phyloP scores from a whole-genome alignment of 2,113 vertebrate species.

The Anarrhichthys ocellatus region DNA sequence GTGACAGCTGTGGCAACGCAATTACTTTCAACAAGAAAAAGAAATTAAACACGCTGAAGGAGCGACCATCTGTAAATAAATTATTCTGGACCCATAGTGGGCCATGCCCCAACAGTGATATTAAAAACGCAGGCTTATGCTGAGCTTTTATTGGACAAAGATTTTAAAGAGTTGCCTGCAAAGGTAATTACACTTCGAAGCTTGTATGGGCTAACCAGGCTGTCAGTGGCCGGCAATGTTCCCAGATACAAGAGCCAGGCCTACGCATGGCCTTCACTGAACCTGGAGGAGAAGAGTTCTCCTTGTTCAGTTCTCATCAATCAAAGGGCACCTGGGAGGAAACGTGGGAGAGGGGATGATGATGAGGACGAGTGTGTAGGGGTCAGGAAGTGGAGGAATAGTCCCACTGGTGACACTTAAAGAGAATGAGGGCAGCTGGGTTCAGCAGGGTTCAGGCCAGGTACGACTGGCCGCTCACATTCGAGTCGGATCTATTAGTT shows the following conservation, averaged over 20 bases:
- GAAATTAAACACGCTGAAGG: constrained; percentile 69
- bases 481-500: constrained; percentile 14
- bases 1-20: constrained; percentile 71
- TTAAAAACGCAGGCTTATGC: constrained; percentile 71
- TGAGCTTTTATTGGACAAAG: constrained; percentile 62
- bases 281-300: constrained; percentile 53
- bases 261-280: constrained; percentile 64
- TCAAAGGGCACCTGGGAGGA: constrained; percentile 79
- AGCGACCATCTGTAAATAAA: constrained; percentile 61
- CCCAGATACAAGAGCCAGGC: constrained; percentile 62
- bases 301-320: constrained; percentile 68
- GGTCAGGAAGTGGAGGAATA: constrained; percentile 36
- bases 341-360: constrained; percentile 61
- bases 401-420: constrained; percentile 46
- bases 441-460: constrained; percentile 53
- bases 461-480: constrained; percentile 9
- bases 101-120: constrained; percentile 41
- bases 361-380: constrained; percentile 36
- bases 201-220: constrained; percentile 59
- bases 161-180: constrained; percentile 71
- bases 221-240: constrained; percentile 45
- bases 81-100: constrained; percentile 40
- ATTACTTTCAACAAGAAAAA: constrained; percentile 74
- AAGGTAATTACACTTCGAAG: constrained; percentile 78
- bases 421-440: constrained; percentile 50